A percentile compares a stretch with the other conserved stretches of the same genome.
These are phyloP conservation scores for Deilephila porcellus DNA, from an alignment of 2,888 invertebrate species.

Conservation along the genomic window DNA sequence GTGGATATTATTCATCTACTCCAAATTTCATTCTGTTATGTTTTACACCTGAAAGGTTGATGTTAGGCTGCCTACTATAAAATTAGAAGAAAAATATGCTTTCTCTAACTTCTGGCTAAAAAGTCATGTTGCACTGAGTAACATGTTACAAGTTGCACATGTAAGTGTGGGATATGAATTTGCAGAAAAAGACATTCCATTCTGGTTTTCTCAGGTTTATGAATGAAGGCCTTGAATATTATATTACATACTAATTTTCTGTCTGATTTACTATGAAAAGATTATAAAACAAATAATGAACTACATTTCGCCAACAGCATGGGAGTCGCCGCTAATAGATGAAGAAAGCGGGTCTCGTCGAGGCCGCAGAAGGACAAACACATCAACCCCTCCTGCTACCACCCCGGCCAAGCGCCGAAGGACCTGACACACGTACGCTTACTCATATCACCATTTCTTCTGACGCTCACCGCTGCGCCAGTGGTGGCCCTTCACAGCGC, in stretches of 20 bases:
- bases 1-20: slow-evolving; percentile 2
- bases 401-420: slow-evolving; percentile 73
- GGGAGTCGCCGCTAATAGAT: slow-evolving; percentile 70
- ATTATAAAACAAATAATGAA: slow-evolving; percentile 13
- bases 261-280: neutral
- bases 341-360: slow-evolving; percentile 69
- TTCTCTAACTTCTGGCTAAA: no score
- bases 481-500: slow-evolving; percentile 40
- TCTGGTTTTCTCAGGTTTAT: no score
- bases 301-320: slow-evolving; percentile 49
- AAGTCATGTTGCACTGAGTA: no score
- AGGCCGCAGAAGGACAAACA: slow-evolving; percentile 70
- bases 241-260: neutral
- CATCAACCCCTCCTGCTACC: slow-evolving; percentile 72
- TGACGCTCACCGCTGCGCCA: slow-evolving; percentile 56
- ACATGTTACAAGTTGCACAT: no score
- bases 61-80: no score
- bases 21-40: no score
- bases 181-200: no score
- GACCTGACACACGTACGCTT: slow-evolving; percentile 65
- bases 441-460: slow-evolving; percentile 70
- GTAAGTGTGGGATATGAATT: no score
- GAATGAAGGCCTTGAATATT: neutral
- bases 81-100: no score
- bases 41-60: no score